Base-by-base conservation (phyloP, 30 jellyfish, hydroid and myxozoan species). In the Haliclystus octoradiatus region DNA sequence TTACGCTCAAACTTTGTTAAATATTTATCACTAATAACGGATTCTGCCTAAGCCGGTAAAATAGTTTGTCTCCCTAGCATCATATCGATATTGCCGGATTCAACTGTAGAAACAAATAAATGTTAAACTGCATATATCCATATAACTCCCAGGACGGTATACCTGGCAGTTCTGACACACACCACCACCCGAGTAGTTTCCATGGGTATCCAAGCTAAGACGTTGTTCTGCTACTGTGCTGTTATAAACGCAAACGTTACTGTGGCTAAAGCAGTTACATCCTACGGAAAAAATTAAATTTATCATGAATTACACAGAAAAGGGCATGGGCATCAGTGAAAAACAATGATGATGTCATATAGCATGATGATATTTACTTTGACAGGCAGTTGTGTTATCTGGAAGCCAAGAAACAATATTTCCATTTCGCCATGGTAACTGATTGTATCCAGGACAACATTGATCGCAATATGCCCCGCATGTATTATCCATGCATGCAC, bases 131-230 rank as follows among this genome's bases (percentile, higher is more conserved):
- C n/a, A n/a, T n/a, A n/a, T n/a, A n/a, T n/a, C n/a, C n/a, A n/a
- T n/a, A n/a, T n/a, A n/a, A n/a, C n/a, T n/a, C n/a, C n/a, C n/a
- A n/a, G n/a, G n/a, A n/a, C n/a, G n/a, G n/a, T n/a, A 28, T 63
- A 81, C 98, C 95, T 64, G 76, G 83, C 98, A 89, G 32, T 72
- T 72, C 26, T 52, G 74, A 63, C 98, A 89, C 34, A 77, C 93
- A 0, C 98, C 98, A n/a, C 98, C 98, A 9, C 98, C 98, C 0
- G 89, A 70, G 66, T 75, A 81, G 49, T 76, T 71, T n/a, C 98
- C 98, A 28, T 71, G 34, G 2, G 47, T 66, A 63, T 89, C 83
- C 46, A 89, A 52, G 72, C 98, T 89, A 26, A 61, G 71, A 24
- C 77, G 68, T 31, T 62, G 68, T 2, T 72, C 52, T 9, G 82